Conservation (phyloP, 1,140 invertebrate genomes). For the Dreissena polymorpha region DNA sequence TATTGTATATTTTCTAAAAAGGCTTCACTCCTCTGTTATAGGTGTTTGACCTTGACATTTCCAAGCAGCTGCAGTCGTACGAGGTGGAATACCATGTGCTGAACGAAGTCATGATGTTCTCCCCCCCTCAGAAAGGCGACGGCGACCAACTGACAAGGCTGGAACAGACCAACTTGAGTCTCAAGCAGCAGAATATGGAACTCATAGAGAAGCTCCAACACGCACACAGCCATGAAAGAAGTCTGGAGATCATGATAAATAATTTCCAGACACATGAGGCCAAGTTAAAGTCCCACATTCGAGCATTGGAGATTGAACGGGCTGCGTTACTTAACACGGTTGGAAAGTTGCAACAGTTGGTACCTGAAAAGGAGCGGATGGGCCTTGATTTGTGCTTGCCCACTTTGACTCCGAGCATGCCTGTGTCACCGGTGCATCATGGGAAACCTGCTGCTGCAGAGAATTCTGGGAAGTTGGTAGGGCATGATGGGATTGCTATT, state of each 20-base stretch:
- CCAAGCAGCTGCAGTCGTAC: conserved; percentile 92
- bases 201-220: conserved; percentile 79
- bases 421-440: conserved; percentile 63
- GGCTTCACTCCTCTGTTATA: conserved; percentile 73
- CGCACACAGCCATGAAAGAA: conserved; percentile 70
- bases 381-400: conserved; percentile 64
- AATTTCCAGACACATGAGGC: conserved; percentile 69
- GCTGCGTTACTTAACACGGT: conserved; percentile 74
- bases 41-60: conserved; percentile 90
- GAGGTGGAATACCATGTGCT: conserved; percentile 97
- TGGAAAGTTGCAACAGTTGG: conserved; percentile 63
- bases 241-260: conserved; percentile 70
- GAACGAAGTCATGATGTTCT: conserved; percentile 87
- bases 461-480: conserved; percentile 50
- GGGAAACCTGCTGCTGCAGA: conserved; percentile 57
- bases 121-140: conserved; percentile 64
- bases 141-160: conserved; percentile 74
- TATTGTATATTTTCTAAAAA: too few species aligned
- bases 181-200: conserved; percentile 80
- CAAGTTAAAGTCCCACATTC: conserved; percentile 74
- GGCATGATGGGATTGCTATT: conserved; percentile 12
- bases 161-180: conserved; percentile 76
- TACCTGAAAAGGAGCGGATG: conserved; percentile 63
- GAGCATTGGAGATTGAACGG: conserved; percentile 74
- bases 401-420: conserved; percentile 60